Conservation (phyloP, 2,113 vertebrate species). For the Cygnus atratus region DNA sequence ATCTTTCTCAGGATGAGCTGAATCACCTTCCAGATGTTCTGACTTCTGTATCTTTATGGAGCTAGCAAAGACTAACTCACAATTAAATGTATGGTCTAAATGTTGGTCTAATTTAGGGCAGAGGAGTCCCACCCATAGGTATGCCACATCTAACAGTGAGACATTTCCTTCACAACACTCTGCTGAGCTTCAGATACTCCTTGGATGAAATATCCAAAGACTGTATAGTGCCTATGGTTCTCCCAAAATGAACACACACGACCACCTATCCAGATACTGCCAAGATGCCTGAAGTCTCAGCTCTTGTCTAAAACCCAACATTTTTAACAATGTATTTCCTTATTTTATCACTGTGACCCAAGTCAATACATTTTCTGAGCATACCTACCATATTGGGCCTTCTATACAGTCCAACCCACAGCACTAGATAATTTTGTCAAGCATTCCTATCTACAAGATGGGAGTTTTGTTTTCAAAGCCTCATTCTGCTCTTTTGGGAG, state of each 20-base stretch:
- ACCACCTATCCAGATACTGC: background rate
- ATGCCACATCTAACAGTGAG: background rate
- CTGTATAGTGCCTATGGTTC: background rate
- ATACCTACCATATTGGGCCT: background rate
- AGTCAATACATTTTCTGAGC: background rate
- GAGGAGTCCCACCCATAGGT: background rate
- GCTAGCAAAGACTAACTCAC: background rate
- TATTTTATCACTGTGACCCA: background rate
- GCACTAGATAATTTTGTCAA: background rate
- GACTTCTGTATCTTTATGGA: background rate
- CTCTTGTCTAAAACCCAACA: background rate
- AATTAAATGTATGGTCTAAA: background rate
- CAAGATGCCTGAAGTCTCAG: rapidly evolving
- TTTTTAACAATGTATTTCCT: background rate
- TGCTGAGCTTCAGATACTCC: background rate
- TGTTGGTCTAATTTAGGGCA: background rate
- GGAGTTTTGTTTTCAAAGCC: background rate
- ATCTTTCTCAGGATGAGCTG: background rate
- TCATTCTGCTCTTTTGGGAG: background rate
- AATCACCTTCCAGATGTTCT: background rate
- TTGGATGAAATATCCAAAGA: background rate
- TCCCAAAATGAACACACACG: rapidly evolving
- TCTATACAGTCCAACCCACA: background rate
- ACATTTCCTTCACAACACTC: background rate
- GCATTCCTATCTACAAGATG: too few species aligned